Evolutionary conservation across 2,888 invertebrate species (phyloP).

Genomic region (Luffia ferchaultella): DNA sequence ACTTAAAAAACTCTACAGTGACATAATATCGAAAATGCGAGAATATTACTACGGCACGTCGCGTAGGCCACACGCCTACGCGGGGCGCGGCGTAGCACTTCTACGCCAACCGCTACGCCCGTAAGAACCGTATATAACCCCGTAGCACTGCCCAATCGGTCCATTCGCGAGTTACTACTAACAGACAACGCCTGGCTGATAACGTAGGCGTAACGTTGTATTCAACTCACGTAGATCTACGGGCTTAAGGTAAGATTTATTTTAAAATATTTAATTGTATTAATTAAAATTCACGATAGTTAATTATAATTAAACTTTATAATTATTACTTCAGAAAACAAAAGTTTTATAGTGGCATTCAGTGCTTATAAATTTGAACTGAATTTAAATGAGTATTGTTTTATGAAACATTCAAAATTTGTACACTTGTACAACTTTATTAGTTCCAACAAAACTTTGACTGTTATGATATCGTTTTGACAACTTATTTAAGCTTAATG

Average conservation of each 20-base stretch:
- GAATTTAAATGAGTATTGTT: too few relatives aligned
- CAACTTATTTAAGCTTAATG: too few relatives aligned
- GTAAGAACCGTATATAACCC: background rate
- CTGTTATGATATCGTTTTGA: too few relatives aligned
- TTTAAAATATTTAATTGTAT: too few relatives aligned
- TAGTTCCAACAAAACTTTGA: too few relatives aligned
- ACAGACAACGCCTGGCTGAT: background rate
- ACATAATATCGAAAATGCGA: background rate
- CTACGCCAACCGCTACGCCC: background rate
- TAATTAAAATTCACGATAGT: too few relatives aligned
- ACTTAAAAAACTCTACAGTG: background rate
- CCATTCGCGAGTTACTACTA: background rate
- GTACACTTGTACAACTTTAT: too few relatives aligned
- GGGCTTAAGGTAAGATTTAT: background rate
- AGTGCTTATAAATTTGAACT: too few relatives aligned
- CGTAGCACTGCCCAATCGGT: background rate
- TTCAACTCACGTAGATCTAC: background rate
- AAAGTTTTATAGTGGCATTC: too few relatives aligned
- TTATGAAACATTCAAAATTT: too few relatives aligned
- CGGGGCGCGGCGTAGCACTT: background rate
- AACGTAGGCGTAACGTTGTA: background rate
- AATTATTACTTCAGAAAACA: too few relatives aligned
- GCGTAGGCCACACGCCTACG: background rate
- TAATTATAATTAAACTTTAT: too few relatives aligned
- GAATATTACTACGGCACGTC: background rate